Evolutionary conservation across 2,797 vertebrate species (phyloP), one percentile per base, ranked within the genome.

Genomic region (Bucorvus abyssinicus): DNA sequence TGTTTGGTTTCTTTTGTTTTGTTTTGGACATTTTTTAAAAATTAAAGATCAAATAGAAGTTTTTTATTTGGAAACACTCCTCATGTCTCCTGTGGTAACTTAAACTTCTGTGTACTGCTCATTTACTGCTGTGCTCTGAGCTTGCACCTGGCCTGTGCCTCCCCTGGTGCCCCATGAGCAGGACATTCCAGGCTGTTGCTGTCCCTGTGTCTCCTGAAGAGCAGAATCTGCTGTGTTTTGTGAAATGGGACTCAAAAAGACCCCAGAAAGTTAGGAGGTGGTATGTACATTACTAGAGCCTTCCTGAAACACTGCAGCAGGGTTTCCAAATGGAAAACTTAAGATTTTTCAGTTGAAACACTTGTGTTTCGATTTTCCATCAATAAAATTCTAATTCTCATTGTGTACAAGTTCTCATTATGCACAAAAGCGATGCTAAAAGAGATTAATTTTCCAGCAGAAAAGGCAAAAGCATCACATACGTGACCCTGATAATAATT

Each of bases 181-280:
- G 53, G 22, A 60, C 26, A 15, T 67, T 55, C 26, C 8, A 24
- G 32, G 13, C 42, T 65, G 10, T 61, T 24, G 34, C 64, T 91
- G 60, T 45, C 38, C 11, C 59, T 40, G 7, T 32, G 14, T 65
- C 40, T 86, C 6, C 59, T 53, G 24, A 75, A 75, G 44, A 52
- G 49, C 55, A 69, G 61, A 75, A 81, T 0, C 1, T 40, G 60
- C 23, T 0, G 0, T n/a, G 18, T 45, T 81, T 59, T 76, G n/a
- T 81, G 80, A 84, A 77, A 61, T 30, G 5, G 26, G 32, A 18
- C 81, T 81, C 17, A 34, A 29, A 47, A 85, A 67, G 13, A 38
- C 9, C 5, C 2, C 55, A 29, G 40, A 69, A 53, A 76, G 53
- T 30, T 67, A 10, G 38, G n/a, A 49, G 23, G 22, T 60, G 44